These are phyloP conservation scores for Lethenteron camtschaticum DNA, from an alignment of 2,113 vertebrate genomes.

Conservation along the genomic window DNA sequence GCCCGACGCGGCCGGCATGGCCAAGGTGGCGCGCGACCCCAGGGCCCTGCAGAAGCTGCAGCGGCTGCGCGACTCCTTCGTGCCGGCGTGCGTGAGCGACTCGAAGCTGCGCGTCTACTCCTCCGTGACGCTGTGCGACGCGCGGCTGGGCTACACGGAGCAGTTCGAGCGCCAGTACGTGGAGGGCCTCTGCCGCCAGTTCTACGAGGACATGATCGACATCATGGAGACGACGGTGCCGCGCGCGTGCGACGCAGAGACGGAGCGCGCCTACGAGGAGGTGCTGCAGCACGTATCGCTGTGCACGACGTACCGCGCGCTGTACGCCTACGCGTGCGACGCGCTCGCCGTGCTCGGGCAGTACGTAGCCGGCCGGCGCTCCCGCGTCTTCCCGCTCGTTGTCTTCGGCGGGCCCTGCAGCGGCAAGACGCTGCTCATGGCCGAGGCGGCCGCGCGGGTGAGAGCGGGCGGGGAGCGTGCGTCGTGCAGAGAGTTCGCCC, in stretches of 20 bases:
- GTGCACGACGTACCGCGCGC: conserved; percentile 55
- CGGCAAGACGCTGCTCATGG: conserved; percentile 75
- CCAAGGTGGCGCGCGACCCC: conserved; percentile 34
- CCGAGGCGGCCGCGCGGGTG: conserved; percentile 86
- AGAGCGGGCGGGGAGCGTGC: conserved; percentile 7
- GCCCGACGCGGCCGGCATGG: conserved; percentile 32
- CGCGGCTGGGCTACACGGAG: conserved; percentile 85
- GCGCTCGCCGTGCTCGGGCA: conserved; percentile 57
- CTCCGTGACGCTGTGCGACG: conserved; percentile 87
- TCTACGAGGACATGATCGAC: conserved; percentile 98
- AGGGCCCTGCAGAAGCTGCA: conserved; percentile 70
- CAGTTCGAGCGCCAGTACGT: conserved; percentile 93
- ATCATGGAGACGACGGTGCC: conserved; percentile 93
- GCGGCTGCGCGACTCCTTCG: conserved; percentile 88
- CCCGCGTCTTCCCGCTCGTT: conserved; percentile 50
- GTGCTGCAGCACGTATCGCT: conserved; percentile 77
- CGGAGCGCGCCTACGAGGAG: conserved; percentile 67
- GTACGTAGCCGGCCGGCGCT: conserved; percentile 37
- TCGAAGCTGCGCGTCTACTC: conserved; percentile 92
- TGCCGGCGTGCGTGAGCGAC: conserved; percentile 71
- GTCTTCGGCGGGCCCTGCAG: conserved; percentile 85
- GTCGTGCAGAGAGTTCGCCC: too few relatives aligned
- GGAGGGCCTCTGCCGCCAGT: conserved; percentile 87
- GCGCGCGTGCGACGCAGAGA: conserved; percentile 86
- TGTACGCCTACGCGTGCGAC: conserved; percentile 68